phyloP scores from a whole-genome alignment of 2,113 vertebrate genomes.

The Rhinopomastus cyanomelas region DNA sequence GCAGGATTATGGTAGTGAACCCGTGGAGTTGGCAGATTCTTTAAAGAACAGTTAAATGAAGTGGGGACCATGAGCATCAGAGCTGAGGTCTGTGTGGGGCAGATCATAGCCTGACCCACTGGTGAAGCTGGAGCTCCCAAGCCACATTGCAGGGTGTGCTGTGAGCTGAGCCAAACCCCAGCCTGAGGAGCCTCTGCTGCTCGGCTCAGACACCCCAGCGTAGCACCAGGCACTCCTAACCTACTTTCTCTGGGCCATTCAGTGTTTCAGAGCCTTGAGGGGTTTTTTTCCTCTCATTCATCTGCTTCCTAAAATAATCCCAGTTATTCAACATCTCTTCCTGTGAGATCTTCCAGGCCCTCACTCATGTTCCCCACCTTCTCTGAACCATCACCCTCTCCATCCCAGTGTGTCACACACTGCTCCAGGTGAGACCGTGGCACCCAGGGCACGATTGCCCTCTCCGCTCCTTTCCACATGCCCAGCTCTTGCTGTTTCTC shows the following conservation, averaged over 20 bases:
- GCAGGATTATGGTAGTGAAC: background rate
- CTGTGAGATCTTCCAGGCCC: background rate
- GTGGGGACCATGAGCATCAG: background rate
- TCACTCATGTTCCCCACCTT: background rate
- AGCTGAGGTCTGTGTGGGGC: background rate
- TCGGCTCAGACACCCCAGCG: fast-evolving
- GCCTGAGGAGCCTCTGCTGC: background rate
- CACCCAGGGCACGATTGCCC: background rate
- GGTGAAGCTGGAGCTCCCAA: background rate
- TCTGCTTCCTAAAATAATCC: conserved; percentile 8
- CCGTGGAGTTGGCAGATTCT: background rate
- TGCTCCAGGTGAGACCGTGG: background rate
- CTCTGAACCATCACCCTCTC: background rate
- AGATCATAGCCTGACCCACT: background rate
- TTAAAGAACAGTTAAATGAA: background rate
- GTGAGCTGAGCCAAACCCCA: fast-evolving
- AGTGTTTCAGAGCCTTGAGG: background rate
- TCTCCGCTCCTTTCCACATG: fast-evolving
- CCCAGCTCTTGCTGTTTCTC: background rate
- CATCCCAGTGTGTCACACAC: fast-evolving
- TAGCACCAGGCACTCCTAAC: background rate
- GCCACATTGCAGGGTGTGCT: fast-evolving
- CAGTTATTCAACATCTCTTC: background rate
- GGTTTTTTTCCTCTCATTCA: background rate
- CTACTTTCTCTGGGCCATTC: background rate